Conservation (phyloP, 2,888 invertebrate genomes). For the Pterostichus niger region DNA sequence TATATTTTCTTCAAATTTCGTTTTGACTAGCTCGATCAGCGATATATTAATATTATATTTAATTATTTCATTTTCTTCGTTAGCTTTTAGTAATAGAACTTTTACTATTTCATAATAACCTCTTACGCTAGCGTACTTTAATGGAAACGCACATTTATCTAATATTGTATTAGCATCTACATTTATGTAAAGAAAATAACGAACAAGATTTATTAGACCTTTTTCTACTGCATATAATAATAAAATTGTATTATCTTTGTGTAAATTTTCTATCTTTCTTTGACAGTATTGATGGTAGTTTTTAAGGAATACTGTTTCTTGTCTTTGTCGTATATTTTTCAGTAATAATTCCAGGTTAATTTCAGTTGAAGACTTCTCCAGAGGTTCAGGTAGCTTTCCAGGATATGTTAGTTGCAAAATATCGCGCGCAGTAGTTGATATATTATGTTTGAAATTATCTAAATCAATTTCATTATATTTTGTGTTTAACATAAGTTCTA, state of each 20-base stretch:
- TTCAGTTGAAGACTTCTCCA: neutral
- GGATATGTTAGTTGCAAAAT: constrained; percentile 5
- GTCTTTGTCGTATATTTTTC: constrained; percentile 29
- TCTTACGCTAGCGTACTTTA: constrained; percentile 31
- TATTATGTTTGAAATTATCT: constrained; percentile 17
- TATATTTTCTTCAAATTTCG: constrained; percentile 34
- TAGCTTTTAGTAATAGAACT: neutral
- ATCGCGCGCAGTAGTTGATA: constrained; percentile 19
- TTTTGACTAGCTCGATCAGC: constrained; percentile 15
- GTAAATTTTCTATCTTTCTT: neutral
- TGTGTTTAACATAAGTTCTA: constrained; percentile 17
- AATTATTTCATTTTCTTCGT: neutral
- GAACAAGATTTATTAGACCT: constrained; percentile 40
- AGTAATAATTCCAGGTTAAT: constrained; percentile 5
- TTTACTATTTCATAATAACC: constrained; percentile 41
- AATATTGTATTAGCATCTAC: constrained; percentile 25
- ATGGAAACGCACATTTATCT: neutral
- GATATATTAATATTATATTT: constrained; percentile 6
- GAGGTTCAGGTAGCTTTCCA: constrained; percentile 9
- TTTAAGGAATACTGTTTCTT: neutral
- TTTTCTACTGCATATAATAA: constrained; percentile 30
- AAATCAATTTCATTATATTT: constrained; percentile 18
- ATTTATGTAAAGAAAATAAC: constrained; percentile 20
- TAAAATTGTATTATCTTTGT: constrained; percentile 24
- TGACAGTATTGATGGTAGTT: constrained; percentile 4